phyloP scores from a whole-genome alignment of 2,797 vertebrate species.

The Chiloscyllium punctatum region DNA sequence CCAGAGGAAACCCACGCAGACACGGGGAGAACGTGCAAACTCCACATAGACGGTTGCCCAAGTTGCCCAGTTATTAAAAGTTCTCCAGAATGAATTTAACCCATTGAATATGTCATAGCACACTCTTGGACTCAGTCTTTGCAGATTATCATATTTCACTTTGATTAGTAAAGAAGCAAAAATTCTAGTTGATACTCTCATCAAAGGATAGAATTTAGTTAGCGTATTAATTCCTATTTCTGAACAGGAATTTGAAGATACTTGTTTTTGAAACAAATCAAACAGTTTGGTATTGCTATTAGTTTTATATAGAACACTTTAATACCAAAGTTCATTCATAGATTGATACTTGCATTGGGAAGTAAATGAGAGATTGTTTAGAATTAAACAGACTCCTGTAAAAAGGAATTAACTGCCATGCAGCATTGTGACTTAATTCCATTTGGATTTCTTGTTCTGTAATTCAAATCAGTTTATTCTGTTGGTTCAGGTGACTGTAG shows the following conservation, averaged over 20 bases:
- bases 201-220: neutral
- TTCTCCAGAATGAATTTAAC: neutral
- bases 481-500: too few species aligned
- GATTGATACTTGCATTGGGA: neutral
- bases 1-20: too few species aligned
- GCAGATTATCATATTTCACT: neutral
- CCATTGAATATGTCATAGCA: neutral
- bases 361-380: neutral
- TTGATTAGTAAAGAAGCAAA: neutral
- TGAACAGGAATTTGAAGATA: neutral
- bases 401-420: neutral
- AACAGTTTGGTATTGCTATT: too few species aligned
- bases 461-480: neutral
- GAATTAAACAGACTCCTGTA: neutral
- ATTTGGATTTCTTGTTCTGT: neutral
- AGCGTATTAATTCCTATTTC: neutral
- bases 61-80: too few species aligned
- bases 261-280: neutral
- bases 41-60: too few species aligned
- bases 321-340: neutral
- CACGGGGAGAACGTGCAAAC: too few species aligned
- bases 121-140: neutral
- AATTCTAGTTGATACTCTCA: neutral
- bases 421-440: neutral
- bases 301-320: neutral